phyloP scores from a whole-genome alignment of 2,888 invertebrate genomes.

The Endomychus coccineus region DNA sequence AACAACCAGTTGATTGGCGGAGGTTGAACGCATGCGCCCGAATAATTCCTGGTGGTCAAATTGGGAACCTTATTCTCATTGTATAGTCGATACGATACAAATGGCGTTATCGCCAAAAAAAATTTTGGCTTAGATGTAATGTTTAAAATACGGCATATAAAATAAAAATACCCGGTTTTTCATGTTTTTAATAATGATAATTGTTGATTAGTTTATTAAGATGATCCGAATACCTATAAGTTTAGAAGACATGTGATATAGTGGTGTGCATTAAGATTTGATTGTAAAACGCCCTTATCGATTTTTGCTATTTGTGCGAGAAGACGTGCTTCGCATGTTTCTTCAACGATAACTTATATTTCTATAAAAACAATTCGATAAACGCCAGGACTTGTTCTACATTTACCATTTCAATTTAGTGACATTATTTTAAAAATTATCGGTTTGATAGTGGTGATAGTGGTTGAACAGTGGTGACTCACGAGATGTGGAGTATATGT shows the following conservation, averaged over 20 bases:
- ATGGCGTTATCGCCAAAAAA: slow-evolving; percentile 42
- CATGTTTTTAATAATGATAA: not conserved
- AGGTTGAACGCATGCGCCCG: slow-evolving; percentile 26
- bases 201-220: too few species aligned
- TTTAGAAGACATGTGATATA: too few species aligned
- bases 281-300: slow-evolving; percentile 44
- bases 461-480: too few species aligned
- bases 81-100: slow-evolving; percentile 39
- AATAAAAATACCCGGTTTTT: not conserved
- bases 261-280: slow-evolving; percentile 8
- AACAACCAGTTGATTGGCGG: slow-evolving; percentile 10
- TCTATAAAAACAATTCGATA: not conserved
- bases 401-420: too few species aligned
- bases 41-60: slow-evolving; percentile 34
- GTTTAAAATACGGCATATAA: not conserved
- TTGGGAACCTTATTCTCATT: slow-evolving; percentile 32
- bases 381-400: too few species aligned
- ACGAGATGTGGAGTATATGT: too few species aligned
- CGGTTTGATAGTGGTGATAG: too few species aligned
- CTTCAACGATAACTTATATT: slow-evolving; percentile 7
- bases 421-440: too few species aligned
- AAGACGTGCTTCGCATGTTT: slow-evolving; percentile 35
- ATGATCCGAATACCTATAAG: too few species aligned
- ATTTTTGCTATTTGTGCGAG: slow-evolving; percentile 41
- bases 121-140: slow-evolving; percentile 21